Evolutionary conservation across 1,140 invertebrate genomes (phyloP).

Genomic region (Magallana ariakensis): DNA sequence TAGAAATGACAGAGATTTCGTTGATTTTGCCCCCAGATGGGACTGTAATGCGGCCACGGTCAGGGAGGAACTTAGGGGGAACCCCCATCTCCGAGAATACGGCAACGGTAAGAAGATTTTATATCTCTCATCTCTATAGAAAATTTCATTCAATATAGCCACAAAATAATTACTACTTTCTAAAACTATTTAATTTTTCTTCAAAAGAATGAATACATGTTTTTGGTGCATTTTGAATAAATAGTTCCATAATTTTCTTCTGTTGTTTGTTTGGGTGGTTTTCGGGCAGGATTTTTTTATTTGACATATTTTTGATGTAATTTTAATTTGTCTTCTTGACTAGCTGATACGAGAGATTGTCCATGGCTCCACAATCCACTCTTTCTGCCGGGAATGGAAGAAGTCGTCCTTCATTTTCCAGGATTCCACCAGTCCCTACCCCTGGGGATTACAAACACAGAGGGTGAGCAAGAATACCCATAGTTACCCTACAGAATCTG

Average conservation of each 20-base stretch:
- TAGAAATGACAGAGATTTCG: constrained; percentile 3
- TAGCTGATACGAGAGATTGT: constrained; percentile 65
- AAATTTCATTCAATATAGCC: too few species aligned
- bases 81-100: constrained; percentile 64
- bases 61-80: constrained; percentile 59
- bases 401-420: constrained; percentile 57
- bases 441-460: constrained; percentile 67
- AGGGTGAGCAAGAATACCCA: constrained; percentile 50
- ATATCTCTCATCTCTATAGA: neutral
- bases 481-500: neutral
- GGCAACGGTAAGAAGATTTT: constrained; percentile 60
- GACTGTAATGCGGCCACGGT: constrained; percentile 50
- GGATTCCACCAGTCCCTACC: constrained; percentile 62
- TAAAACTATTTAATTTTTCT: neutral
- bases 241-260: too few species aligned
- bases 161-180: too few species aligned
- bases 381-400: constrained; percentile 67
- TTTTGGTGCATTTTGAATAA: too few species aligned
- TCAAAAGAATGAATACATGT: neutral
- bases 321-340: too few species aligned
- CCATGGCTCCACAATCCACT: constrained; percentile 63
- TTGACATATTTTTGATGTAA: too few species aligned
- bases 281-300: too few species aligned
- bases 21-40: constrained; percentile 26
- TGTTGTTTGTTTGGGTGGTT: too few species aligned